Conservation (phyloP, 2,113 vertebrate species). For the Myrmophylax atrothorax region DNA sequence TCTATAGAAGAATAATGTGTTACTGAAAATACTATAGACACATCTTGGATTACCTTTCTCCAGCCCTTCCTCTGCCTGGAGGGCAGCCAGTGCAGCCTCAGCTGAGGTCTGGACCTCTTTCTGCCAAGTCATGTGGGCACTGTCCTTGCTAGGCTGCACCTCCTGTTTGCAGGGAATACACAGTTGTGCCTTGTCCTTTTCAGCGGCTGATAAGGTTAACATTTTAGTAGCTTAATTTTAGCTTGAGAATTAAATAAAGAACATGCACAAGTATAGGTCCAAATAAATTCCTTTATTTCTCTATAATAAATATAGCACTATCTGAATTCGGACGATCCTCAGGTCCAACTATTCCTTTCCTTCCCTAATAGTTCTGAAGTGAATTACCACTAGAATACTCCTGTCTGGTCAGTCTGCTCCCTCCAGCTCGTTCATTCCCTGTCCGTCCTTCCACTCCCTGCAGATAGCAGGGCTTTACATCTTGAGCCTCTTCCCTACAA, state of each 20-base stretch:
- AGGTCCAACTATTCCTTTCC: neutral
- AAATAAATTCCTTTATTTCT: constrained; percentile 54
- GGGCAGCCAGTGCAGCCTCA: neutral
- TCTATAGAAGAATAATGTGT: neutral
- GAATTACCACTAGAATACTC: neutral
- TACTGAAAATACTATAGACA: neutral
- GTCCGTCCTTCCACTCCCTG: neutral
- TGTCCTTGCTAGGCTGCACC: neutral
- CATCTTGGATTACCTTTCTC: neutral
- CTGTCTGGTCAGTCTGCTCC: neutral
- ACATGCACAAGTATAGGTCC: neutral
- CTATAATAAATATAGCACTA: neutral
- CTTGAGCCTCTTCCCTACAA: neutral
- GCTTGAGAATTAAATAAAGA: neutral
- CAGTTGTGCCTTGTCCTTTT: neutral
- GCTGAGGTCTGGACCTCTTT: neutral
- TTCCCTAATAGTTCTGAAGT: neutral
- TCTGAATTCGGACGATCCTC: neutral
- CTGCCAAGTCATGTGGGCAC: neutral
- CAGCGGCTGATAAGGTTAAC: accelerated
- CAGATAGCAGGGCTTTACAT: neutral
- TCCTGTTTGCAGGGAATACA: neutral
- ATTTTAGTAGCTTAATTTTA: neutral
- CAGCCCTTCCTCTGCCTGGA: neutral
- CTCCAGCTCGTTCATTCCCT: neutral